Conservation (phyloP, 2,888 invertebrate genomes). For the Pharmacophagus antenor region DNA sequence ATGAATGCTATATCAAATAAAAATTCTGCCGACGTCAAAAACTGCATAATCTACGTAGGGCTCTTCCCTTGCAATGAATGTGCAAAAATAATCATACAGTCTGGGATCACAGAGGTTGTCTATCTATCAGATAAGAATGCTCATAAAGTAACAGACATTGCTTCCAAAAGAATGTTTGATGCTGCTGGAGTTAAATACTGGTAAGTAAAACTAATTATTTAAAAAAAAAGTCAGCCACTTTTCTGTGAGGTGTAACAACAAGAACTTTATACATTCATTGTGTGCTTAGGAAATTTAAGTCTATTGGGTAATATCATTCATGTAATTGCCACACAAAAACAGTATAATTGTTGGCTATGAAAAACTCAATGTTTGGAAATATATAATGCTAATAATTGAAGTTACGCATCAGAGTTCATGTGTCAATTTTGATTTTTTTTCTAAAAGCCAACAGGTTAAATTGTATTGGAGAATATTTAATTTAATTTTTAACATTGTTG, state of each 20-base stretch:
- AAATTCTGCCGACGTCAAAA: slow-evolving; percentile 87
- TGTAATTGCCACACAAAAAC: too few relatives aligned
- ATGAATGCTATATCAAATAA: slow-evolving; percentile 97
- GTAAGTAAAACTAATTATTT: slow-evolving; percentile 62
- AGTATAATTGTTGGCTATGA: too few relatives aligned
- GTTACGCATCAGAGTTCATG: too few relatives aligned
- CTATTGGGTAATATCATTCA: too few relatives aligned
- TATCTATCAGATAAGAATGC: slow-evolving; percentile 92
- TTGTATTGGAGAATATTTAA: too few relatives aligned
- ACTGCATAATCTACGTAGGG: slow-evolving; percentile 92
- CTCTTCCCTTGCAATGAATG: slow-evolving; percentile 99
- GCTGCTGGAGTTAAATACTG: slow-evolving; percentile 86
- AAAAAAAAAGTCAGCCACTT: background rate
- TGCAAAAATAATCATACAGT: slow-evolving; percentile 97
- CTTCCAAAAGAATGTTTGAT: slow-evolving; percentile 91
- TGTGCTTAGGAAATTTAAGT: too few relatives aligned
- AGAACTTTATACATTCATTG: too few relatives aligned
- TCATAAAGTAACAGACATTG: slow-evolving; percentile 84
- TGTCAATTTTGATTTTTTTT: too few relatives aligned
- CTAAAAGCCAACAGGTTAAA: too few relatives aligned
- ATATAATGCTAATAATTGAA: too few relatives aligned
- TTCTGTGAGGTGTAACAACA: background rate
- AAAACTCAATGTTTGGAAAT: too few relatives aligned
- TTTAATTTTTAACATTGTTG: too few relatives aligned
- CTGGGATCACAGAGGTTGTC: slow-evolving; percentile 89